These are phyloP conservation scores for Pelobates cultripes DNA, from an alignment of 2,797 vertebrate species.

Conservation along the genomic window DNA sequence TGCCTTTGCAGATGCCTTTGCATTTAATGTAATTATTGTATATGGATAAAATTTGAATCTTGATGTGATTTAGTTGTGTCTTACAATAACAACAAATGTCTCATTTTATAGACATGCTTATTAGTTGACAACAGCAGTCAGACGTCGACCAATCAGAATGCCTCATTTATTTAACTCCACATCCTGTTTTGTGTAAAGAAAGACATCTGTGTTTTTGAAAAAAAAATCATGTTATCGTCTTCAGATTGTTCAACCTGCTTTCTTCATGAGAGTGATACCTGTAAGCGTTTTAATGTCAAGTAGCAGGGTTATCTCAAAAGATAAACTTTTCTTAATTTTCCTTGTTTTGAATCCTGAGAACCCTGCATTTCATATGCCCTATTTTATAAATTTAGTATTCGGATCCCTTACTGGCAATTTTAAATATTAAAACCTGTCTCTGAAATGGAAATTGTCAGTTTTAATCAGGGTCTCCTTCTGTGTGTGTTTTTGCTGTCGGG, in stretches of 20 bases:
- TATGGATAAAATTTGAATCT: slow-evolving; percentile 64
- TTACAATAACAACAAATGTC: neutral
- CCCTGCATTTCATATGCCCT: neutral
- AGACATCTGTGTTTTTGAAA: neutral
- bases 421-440: neutral
- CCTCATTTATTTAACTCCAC: neutral
- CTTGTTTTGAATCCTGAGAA: neutral
- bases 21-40: slow-evolving; percentile 69
- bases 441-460: no score
- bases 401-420: neutral
- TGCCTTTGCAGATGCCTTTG: slow-evolving; percentile 78
- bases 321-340: neutral
- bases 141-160: slow-evolving; percentile 12
- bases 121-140: slow-evolving; percentile 8
- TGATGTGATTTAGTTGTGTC: slow-evolving; percentile 52
- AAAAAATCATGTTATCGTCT: neutral
- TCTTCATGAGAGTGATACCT: neutral
- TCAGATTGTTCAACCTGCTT: neutral
- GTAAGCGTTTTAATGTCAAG: neutral
- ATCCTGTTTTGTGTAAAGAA: slow-evolving; percentile 9
- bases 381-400: neutral
- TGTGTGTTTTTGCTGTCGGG: neutral
- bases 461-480: neutral
- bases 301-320: neutral
- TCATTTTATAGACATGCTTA: slow-evolving; percentile 33